A percentile compares a stretch with the other conserved stretches of the same genome.
phyloP scores from a whole-genome alignment of 2,113 vertebrate species.

The Zapus hudsonius region DNA sequence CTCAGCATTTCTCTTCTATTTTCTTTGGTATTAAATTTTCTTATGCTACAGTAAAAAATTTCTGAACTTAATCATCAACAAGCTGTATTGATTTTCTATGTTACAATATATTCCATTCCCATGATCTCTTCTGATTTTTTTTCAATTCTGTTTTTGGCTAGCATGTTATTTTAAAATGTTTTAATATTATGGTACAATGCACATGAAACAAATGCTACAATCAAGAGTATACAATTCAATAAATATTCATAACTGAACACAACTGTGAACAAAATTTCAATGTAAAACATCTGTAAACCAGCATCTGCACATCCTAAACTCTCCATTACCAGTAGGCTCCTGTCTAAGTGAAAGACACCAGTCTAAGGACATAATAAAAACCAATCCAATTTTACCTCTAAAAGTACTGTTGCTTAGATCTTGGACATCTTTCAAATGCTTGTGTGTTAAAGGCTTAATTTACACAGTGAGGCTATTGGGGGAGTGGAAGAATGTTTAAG shows the following conservation, averaged over 20 bases:
- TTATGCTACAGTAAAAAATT: not conserved
- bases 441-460: not conserved
- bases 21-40: not conserved
- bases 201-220: not conserved
- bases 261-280: not conserved
- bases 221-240: not conserved
- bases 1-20: not conserved
- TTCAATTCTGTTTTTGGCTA: not conserved
- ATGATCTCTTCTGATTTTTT: conserved; percentile 19
- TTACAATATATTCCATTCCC: not conserved
- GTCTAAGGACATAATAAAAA: too few species aligned
- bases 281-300: not conserved
- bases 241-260: not conserved
- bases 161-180: not conserved
- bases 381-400: too few species aligned
- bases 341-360: not conserved
- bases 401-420: not conserved
- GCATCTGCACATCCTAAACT: not conserved
- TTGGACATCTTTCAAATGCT: not conserved
- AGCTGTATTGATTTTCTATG: conserved; percentile 10
- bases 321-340: not conserved
- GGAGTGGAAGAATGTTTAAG: not conserved
- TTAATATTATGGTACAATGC: not conserved
- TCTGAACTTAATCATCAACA: conserved; percentile 17
- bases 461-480: not conserved